A percentile compares a stretch with the other conserved stretches of the same genome.
Evolutionary conservation across 2,888 invertebrate genomes (phyloP).

Genomic region (Chrysolina oricalcia): DNA sequence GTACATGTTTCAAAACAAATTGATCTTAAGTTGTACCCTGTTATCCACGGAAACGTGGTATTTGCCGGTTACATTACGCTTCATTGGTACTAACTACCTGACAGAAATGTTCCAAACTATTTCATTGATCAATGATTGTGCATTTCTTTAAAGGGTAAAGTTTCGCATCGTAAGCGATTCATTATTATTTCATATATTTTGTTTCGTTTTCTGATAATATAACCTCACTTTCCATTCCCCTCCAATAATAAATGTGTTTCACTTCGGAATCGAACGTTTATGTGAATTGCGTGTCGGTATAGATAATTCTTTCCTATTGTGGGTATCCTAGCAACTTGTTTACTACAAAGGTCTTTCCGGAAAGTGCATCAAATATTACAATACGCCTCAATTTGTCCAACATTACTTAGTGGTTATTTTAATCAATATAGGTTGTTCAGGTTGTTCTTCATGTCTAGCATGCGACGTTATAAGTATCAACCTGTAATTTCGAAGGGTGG

Average conservation of each 20-base stretch:
- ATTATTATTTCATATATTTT: not conserved
- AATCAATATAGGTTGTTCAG: constrained; percentile 52
- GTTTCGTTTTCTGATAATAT: not conserved
- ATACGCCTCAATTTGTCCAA: constrained; percentile 53
- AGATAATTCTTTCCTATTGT: constrained; percentile 30
- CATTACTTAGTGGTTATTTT: constrained; percentile 51
- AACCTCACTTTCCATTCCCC: constrained; percentile 9
- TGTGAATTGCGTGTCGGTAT: constrained; percentile 44
- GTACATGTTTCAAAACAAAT: not conserved
- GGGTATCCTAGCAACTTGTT: constrained; percentile 56
- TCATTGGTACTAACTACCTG: not conserved
- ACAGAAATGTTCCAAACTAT: not conserved
- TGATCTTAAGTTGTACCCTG: not conserved
- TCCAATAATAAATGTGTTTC: not conserved
- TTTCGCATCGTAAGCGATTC: not conserved
- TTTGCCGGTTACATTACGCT: constrained; percentile 32
- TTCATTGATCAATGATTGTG: not conserved
- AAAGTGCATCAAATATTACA: constrained; percentile 55
- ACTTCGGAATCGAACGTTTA: constrained; percentile 11
- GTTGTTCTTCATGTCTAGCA: constrained; percentile 46
- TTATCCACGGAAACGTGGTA: constrained; percentile 29
- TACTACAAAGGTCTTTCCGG: constrained; percentile 51
- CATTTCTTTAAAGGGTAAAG: not conserved
- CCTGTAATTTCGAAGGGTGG: constrained; percentile 31
- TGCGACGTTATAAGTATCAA: constrained; percentile 46